Evolutionary conservation across 2,888 invertebrate species (phyloP).

Genomic region (Alitta virens): DNA sequence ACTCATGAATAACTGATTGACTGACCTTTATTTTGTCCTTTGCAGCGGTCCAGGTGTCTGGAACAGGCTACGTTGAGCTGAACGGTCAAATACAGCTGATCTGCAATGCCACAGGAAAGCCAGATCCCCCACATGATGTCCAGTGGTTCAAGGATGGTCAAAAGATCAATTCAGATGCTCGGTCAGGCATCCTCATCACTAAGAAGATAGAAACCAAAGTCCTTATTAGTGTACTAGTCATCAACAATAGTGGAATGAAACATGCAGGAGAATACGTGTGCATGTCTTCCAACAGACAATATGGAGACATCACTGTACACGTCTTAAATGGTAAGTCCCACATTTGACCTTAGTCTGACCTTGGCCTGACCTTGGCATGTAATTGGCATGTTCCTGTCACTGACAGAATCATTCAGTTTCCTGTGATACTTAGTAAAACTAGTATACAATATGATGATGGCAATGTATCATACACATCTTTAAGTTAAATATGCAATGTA

Average conservation of each 20-base stretch:
- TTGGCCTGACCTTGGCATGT: too few relatives aligned
- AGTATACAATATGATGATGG: too few relatives aligned
- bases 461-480: too few relatives aligned
- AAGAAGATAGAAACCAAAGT: conserved; percentile 42
- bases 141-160: conserved; percentile 50
- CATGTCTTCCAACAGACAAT: conserved; percentile 39
- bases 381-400: too few relatives aligned
- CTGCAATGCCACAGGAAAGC: conserved; percentile 49
- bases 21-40: not conserved
- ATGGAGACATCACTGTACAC: conserved; percentile 41
- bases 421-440: too few relatives aligned
- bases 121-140: conserved; percentile 45
- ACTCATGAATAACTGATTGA: too few relatives aligned
- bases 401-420: too few relatives aligned
- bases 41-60: conserved; percentile 42
- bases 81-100: conserved; percentile 38
- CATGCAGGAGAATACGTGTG: conserved; percentile 49
- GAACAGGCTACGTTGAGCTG: conserved; percentile 42
- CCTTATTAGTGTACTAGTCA: conserved; percentile 42
- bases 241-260: conserved; percentile 36
- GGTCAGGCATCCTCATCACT: conserved; percentile 40
- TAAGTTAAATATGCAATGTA: too few relatives aligned
- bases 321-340: conserved; percentile 45
- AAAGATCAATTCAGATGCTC: conserved; percentile 36
- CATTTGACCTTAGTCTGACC: not conserved